These are phyloP conservation scores for Turdus rufiventris DNA, from an alignment of 2,113 vertebrate genomes.

Conservation along the genomic window DNA sequence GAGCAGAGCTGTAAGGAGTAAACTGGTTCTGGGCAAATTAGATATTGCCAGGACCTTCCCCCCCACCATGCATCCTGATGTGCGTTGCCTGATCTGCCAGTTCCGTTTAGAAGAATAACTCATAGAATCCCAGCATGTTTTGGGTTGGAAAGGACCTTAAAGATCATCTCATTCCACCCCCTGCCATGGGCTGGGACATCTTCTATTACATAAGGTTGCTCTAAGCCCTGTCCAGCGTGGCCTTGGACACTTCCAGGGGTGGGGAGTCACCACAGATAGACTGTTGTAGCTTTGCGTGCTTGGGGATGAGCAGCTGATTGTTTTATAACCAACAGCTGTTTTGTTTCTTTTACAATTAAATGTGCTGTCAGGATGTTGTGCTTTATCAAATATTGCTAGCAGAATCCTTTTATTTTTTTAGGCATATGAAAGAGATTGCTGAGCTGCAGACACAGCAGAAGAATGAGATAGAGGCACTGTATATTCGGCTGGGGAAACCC, in stretches of 20 bases:
- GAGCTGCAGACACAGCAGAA: slow-evolving; percentile 94
- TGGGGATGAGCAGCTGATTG: background rate
- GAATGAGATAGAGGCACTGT: slow-evolving; percentile 91
- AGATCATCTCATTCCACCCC: background rate
- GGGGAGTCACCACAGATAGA: background rate
- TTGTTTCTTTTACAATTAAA: background rate
- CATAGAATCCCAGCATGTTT: background rate
- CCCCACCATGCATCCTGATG: background rate
- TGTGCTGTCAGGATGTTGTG: background rate
- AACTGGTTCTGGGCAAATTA: background rate
- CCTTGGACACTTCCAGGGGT: background rate
- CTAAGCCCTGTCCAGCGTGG: rapidly evolving
- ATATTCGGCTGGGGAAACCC: slow-evolving; percentile 85
- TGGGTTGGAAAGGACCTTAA: background rate
- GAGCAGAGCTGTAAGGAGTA: background rate
- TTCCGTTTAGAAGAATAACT: background rate
- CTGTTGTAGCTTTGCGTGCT: background rate
- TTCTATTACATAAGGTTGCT: background rate
- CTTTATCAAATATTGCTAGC: background rate
- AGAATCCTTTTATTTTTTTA: slow-evolving; percentile 22
- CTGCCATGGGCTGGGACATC: background rate
- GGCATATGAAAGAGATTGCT: slow-evolving; percentile 94
- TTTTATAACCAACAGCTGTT: background rate
- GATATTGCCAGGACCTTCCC: background rate
- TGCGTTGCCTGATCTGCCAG: background rate